Conservation (phyloP, 2,113 vertebrate genomes). For the Megaptera novaeangliae region DNA sequence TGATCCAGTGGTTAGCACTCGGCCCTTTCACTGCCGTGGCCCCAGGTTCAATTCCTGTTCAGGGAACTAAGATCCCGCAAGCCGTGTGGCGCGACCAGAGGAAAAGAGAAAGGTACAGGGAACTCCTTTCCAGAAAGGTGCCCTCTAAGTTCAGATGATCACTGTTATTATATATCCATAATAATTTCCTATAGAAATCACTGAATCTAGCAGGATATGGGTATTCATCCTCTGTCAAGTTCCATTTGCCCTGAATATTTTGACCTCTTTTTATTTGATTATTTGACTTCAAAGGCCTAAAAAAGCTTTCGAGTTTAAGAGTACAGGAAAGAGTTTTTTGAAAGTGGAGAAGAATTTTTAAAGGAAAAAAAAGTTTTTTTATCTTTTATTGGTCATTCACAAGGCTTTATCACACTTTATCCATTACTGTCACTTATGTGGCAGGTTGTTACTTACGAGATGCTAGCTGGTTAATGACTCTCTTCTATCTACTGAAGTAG, state of each 20-base stretch:
- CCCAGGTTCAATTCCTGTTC: not conserved
- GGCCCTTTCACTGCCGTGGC: not conserved
- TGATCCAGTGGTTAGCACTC: not conserved
- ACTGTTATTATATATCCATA: not conserved
- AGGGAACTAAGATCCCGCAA: not conserved
- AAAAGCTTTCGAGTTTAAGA: slow-evolving; percentile 4
- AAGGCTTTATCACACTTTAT: not conserved
- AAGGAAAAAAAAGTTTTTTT: not conserved
- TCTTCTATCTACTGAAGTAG: not conserved
- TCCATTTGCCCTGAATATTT: slow-evolving; percentile 8
- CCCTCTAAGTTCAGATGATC: not conserved
- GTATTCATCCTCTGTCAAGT: not conserved
- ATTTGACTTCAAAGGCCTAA: not conserved
- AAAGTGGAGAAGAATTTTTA: not conserved
- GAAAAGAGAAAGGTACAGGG: not conserved
- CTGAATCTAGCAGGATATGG: not conserved
- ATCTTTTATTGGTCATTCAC: not conserved
- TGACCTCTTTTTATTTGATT: not conserved
- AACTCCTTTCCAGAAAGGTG: not conserved
- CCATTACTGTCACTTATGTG: not conserved
- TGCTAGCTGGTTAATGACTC: not conserved
- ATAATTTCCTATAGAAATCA: not conserved
- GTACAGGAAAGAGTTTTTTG: not conserved
- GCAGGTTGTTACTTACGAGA: not conserved
- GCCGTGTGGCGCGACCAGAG: not conserved